Percentiles rank a stretch among this genome's conserved stretches.
phyloP scores from a whole-genome alignment of 2,797 vertebrate genomes.

The Limnodromus scolopaceus region DNA sequence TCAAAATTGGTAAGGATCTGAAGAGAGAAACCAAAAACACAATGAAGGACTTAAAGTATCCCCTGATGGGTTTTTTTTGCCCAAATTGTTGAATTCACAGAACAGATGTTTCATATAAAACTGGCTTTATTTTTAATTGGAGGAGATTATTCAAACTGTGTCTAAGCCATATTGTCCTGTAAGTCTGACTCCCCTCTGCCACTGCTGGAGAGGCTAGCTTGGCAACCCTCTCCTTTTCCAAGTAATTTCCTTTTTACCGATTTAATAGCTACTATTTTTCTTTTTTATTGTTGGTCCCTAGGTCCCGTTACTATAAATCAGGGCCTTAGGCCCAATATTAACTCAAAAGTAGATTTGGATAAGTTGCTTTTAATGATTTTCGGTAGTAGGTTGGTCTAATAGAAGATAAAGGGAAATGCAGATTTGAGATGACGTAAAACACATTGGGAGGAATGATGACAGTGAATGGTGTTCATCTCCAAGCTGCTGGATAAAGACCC shows the following conservation, averaged over 20 bases:
- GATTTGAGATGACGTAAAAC: neutral
- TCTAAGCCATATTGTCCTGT: conserved; percentile 41
- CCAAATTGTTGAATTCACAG: conserved; percentile 23
- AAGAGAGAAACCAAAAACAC: conserved; percentile 3
- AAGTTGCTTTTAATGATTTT: conserved; percentile 19
- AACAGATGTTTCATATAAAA: conserved; percentile 66
- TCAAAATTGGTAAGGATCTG: neutral
- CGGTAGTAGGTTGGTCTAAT: neutral
- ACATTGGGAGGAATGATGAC: neutral
- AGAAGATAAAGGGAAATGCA: neutral
- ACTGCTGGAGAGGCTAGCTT: conserved; percentile 42
- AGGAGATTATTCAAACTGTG: conserved; percentile 57
- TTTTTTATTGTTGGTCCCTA: conserved; percentile 35
- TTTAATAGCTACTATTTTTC: conserved; percentile 62
- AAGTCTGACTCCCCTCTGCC: conserved; percentile 35
- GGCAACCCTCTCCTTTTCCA: conserved; percentile 18
- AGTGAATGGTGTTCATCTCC: neutral
- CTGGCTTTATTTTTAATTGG: conserved; percentile 65
- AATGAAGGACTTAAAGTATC: neutral
- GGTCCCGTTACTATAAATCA: neutral
- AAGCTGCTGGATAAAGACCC: neutral
- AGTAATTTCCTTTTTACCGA: conserved; percentile 3
- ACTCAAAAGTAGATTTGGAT: conserved; percentile 14
- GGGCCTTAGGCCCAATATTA: neutral
- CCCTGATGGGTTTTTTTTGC: neutral